Conservation (phyloP, 1,140 invertebrate species). For the Zaprionus vittiger region DNA sequence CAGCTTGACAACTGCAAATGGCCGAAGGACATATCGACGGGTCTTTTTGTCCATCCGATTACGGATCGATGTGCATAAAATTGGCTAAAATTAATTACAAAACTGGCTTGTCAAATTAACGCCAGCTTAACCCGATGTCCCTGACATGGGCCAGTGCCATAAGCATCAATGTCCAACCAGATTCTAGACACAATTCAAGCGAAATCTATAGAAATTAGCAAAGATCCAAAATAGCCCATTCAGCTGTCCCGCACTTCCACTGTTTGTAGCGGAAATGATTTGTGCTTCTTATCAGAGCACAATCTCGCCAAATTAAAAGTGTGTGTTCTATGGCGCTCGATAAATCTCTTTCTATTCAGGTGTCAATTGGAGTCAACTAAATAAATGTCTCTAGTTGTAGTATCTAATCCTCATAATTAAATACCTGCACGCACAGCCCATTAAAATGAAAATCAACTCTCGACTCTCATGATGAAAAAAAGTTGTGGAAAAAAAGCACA, state of each 20-base stretch:
- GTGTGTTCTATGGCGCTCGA: constrained; percentile 17
- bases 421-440: constrained; percentile 61
- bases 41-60: constrained; percentile 17
- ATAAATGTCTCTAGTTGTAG: constrained; percentile 18
- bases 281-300: constrained; percentile 28
- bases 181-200: constrained; percentile 33
- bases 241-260: constrained; percentile 3
- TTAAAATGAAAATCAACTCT: constrained; percentile 75
- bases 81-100: constrained; percentile 63
- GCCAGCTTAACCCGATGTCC: constrained; percentile 46
- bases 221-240: constrained; percentile 15
- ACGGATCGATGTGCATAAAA: constrained; percentile 47
- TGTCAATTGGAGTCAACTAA: constrained; percentile 21
- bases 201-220: constrained; percentile 31
- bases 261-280: constrained; percentile 41
- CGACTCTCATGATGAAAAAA: constrained; percentile 31
- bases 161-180: constrained; percentile 38
- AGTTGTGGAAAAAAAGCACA: constrained; percentile 22
- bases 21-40: constrained; percentile 34
- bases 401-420: constrained; percentile 72
- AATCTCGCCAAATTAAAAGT: constrained; percentile 38
- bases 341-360: constrained; percentile 31
- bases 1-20: constrained; percentile 8
- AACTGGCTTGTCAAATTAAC: constrained; percentile 64
- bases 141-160: constrained; percentile 48